These are phyloP conservation scores for Perccottus glenii DNA, from an alignment of 2,113 vertebrate genomes.

Conservation along the genomic window DNA sequence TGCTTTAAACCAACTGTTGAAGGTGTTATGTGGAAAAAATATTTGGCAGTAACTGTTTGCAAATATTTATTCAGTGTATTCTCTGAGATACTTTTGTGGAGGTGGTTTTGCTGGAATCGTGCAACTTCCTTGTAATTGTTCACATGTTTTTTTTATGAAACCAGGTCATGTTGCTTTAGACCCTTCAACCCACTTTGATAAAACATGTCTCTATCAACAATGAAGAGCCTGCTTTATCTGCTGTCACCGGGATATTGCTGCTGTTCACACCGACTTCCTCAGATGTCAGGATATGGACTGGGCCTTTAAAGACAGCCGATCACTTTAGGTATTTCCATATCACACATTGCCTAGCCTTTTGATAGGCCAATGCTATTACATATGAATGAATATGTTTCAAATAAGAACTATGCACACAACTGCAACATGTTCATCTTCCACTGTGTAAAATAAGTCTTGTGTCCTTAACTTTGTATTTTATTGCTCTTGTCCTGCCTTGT, in stretches of 20 bases:
- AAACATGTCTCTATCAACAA: conserved; percentile 7
- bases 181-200: conserved; percentile 41
- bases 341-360: conserved; percentile 65
- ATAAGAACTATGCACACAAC: neutral
- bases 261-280: conserved; percentile 26
- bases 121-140: neutral
- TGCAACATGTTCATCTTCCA: conserved; percentile 14
- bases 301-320: conserved; percentile 47
- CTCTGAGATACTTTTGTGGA: too few relatives aligned
- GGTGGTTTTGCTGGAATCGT: too few relatives aligned
- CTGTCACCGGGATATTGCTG: conserved; percentile 25
- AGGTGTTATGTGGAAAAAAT: too few relatives aligned
- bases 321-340: conserved; percentile 63
- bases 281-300: conserved; percentile 30
- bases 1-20: too few relatives aligned
- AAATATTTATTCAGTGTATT: too few relatives aligned
- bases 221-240: conserved; percentile 25
- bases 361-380: conserved; percentile 43
- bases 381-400: conserved; percentile 16
- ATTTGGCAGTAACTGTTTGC: too few relatives aligned
- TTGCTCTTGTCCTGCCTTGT: conserved; percentile 41
- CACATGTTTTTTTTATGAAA: conserved; percentile 7
- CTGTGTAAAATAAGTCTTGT: conserved; percentile 41
- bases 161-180: conserved; percentile 6
- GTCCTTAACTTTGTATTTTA: conserved; percentile 31